These are phyloP conservation scores for Chymomyza procnemis DNA, from an alignment of 2,888 invertebrate species.

Conservation along the genomic window DNA sequence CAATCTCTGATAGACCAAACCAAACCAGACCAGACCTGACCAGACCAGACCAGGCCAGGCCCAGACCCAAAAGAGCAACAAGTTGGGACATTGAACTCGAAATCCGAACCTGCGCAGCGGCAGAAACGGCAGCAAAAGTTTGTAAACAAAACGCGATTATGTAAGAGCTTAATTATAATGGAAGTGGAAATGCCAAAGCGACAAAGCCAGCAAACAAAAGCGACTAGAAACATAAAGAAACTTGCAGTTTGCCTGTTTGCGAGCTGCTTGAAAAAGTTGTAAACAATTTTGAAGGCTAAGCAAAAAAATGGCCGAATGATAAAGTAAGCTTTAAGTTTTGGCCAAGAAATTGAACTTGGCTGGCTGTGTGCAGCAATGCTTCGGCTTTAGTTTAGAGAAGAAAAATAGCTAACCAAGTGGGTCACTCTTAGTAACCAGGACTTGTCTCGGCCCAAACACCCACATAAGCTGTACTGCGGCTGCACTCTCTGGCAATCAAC, in stretches of 20 bases:
- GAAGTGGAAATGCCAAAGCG: slow-evolving; percentile 64
- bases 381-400: no score
- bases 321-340: not conserved
- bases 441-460: slow-evolving; percentile 5
- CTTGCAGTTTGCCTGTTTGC: slow-evolving; percentile 18
- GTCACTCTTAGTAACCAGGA: slow-evolving; percentile 14
- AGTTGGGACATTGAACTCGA: slow-evolving; percentile 70
- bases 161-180: slow-evolving; percentile 69
- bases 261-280: slow-evolving; percentile 13
- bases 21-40: not conserved
- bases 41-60: not conserved
- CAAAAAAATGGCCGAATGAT: not conserved
- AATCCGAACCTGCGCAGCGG: slow-evolving; percentile 53
- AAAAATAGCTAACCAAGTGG: slow-evolving; percentile 2
- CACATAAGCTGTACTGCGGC: not conserved
- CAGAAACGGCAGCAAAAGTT: slow-evolving; percentile 40
- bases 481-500: not conserved
- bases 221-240: slow-evolving; percentile 15
- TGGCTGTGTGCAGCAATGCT: not conserved
- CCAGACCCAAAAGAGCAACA: slow-evolving; percentile 27
- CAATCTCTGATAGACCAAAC: slow-evolving; percentile 36
- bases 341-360: not conserved
- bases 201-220: slow-evolving; percentile 27
- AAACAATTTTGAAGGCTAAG: slow-evolving; percentile 31
- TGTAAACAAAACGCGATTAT: slow-evolving; percentile 70